Conservation (phyloP, 2,888 invertebrate genomes). For the Blastobasis lacticolella region DNA sequence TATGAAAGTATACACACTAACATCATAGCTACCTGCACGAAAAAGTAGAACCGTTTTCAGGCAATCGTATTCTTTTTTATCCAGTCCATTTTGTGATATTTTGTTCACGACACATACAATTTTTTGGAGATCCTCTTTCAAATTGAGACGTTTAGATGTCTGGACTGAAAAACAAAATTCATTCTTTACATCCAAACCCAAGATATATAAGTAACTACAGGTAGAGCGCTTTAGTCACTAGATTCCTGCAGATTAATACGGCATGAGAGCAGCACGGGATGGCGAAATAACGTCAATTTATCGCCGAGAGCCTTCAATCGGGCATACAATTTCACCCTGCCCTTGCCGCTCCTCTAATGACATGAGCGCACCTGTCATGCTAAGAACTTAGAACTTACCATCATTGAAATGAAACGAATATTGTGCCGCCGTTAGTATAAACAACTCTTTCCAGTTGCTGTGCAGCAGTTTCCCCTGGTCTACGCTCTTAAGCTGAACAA, state of each 20-base stretch:
- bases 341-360: no score
- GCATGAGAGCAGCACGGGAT: no score
- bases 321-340: no score
- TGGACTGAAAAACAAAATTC: constrained; percentile 52
- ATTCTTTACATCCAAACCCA: background rate
- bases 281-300: no score
- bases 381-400: constrained; percentile 60
- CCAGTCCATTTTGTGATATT: constrained; percentile 78
- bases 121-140: constrained; percentile 54
- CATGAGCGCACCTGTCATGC: no score
- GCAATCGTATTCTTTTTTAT: constrained; percentile 89
- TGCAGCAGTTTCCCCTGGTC: constrained; percentile 85
- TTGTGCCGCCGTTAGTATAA: constrained; percentile 87
- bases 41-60: constrained; percentile 88
- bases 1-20: no score
- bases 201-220: no score
- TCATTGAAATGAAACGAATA: constrained; percentile 84
- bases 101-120: constrained; percentile 78
- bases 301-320: no score
- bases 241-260: no score
- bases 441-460: constrained; percentile 88
- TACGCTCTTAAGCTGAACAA: constrained; percentile 75
- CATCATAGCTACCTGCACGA: constrained; percentile 77
- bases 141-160: constrained; percentile 68
- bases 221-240: no score